phyloP scores from a whole-genome alignment of 2,888 invertebrate genomes.

The Scelioninae gen. 2 region DNA sequence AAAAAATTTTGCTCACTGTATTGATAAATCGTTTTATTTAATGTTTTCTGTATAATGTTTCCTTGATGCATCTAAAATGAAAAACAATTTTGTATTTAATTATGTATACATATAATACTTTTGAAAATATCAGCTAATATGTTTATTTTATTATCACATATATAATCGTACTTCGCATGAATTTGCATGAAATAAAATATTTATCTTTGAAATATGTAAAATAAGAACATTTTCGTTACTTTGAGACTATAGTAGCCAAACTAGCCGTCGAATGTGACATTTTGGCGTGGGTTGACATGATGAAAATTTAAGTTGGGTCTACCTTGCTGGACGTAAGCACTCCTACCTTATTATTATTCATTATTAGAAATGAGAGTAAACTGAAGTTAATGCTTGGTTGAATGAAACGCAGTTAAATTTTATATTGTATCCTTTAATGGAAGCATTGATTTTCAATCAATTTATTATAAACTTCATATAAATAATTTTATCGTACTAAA shows the following conservation, averaged over 20 bases:
- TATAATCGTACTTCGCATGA: no score
- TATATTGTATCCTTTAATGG: slow-evolving; percentile 25
- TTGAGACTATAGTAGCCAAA: slow-evolving; percentile 14
- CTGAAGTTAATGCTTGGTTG: slow-evolving; percentile 18
- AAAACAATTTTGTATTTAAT: no score
- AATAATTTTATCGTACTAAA: no score
- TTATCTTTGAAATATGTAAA: slow-evolving; percentile 41
- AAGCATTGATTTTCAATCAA: slow-evolving; percentile 11
- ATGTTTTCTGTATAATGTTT: no score
- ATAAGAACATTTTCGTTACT: slow-evolving; percentile 21
- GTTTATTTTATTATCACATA: no score
- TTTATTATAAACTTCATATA: no score
- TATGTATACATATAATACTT: no score
- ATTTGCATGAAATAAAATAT: no score
- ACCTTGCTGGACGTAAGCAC: slow-evolving; percentile 61
- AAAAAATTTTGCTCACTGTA: no score
- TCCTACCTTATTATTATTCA: slow-evolving; percentile 60
- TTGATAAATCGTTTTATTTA: no score
- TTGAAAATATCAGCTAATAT: no score
- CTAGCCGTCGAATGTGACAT: slow-evolving; percentile 48
- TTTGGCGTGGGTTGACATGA: slow-evolving; percentile 62
- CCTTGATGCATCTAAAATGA: no score
- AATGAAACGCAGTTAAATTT: slow-evolving; percentile 45
- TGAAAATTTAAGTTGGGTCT: slow-evolving; percentile 67
- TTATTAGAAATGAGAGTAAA: slow-evolving; percentile 61